phyloP scores from a whole-genome alignment of 1,140 invertebrate genomes.

The Planococcus citri region DNA sequence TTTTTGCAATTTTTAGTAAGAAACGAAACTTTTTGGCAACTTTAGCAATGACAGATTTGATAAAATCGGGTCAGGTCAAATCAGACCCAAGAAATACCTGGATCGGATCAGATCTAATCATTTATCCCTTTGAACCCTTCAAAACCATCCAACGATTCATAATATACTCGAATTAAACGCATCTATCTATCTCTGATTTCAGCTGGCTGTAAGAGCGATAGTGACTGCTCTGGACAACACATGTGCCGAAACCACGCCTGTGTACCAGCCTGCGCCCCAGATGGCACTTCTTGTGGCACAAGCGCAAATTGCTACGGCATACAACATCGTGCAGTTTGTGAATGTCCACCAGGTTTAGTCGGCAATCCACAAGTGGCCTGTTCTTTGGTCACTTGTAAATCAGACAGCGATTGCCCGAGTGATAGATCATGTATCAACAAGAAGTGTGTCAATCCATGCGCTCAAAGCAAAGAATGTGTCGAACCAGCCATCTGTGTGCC shows the following conservation, averaged over 20 bases:
- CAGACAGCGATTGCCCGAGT: constrained; percentile 58
- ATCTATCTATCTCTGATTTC: constrained; percentile 16
- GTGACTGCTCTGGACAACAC: constrained; percentile 61
- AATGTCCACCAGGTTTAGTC: constrained; percentile 61
- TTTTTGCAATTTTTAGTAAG: too few relatives aligned
- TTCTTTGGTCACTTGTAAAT: constrained; percentile 58
- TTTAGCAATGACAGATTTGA: too few relatives aligned
- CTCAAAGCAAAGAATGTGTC: constrained; percentile 47
- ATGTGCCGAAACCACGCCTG: constrained; percentile 65
- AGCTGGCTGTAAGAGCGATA: constrained; percentile 42
- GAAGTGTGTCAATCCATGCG: constrained; percentile 64
- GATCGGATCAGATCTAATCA: too few relatives aligned
- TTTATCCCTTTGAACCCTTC: too few relatives aligned
- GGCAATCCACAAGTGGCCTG: constrained; percentile 69
- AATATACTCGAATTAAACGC: too few relatives aligned
- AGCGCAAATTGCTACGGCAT: constrained; percentile 59
- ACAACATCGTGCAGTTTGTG: constrained; percentile 65
- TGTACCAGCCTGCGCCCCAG: constrained; percentile 57
- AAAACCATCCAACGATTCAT: too few relatives aligned
- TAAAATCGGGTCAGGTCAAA: too few relatives aligned
- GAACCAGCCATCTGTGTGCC: constrained; percentile 57
- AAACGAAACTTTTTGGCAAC: too few relatives aligned
- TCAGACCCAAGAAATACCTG: too few relatives aligned
- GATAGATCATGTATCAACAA: constrained; percentile 65
- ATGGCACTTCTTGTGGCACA: constrained; percentile 50